Percentiles rank a stretch among this genome's conserved stretches.
Evolutionary conservation across 2,113 vertebrate genomes (phyloP).

Genomic region (Lophius piscatorius): DNA sequence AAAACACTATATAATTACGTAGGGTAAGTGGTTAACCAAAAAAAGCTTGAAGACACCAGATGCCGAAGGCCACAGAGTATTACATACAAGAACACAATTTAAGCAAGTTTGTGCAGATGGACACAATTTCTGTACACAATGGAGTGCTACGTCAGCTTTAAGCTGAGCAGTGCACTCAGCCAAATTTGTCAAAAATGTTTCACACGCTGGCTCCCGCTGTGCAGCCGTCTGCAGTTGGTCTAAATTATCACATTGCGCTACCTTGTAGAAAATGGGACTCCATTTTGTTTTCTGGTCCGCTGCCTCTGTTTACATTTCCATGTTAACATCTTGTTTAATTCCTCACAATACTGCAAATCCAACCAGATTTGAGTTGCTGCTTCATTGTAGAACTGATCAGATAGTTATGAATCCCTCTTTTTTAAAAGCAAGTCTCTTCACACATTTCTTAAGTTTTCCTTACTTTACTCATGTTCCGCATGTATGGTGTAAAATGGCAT

Average conservation of each 20-base stretch:
- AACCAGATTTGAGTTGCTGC: slow-evolving; percentile 24
- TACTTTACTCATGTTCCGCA: slow-evolving; percentile 7
- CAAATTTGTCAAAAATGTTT: slow-evolving; percentile 49
- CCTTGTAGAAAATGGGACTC: slow-evolving; percentile 54
- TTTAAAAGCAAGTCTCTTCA: slow-evolving; percentile 35
- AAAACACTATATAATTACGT: slow-evolving; percentile 72
- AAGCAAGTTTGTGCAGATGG: slow-evolving; percentile 3
- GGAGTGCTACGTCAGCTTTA: slow-evolving; percentile 33
- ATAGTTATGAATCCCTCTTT: no score
- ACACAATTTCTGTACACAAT: slow-evolving; percentile 26
- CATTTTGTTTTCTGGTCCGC: slow-evolving; percentile 60
- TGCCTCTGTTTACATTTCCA: slow-evolving; percentile 66
- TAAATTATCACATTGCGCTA: slow-evolving; percentile 67
- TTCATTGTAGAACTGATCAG: slow-evolving; percentile 52
- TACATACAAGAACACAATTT: slow-evolving; percentile 37
- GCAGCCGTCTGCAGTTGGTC: slow-evolving; percentile 53
- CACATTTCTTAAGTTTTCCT: slow-evolving; percentile 46
- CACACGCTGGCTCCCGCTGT: slow-evolving; percentile 33
- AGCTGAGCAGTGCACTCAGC: slow-evolving; percentile 29
- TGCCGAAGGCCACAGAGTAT: slow-evolving; percentile 23
- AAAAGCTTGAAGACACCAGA: slow-evolving; percentile 26
- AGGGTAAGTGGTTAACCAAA: slow-evolving; percentile 55
- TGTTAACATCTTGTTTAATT: slow-evolving; percentile 61
- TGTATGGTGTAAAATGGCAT: slow-evolving; percentile 18
- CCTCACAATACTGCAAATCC: slow-evolving; percentile 40